A percentile compares a stretch with the other conserved stretches of the same genome.
Evolutionary conservation across 1,140 invertebrate genomes (phyloP).

Genomic region (Aphaenogaster rudis): DNA sequence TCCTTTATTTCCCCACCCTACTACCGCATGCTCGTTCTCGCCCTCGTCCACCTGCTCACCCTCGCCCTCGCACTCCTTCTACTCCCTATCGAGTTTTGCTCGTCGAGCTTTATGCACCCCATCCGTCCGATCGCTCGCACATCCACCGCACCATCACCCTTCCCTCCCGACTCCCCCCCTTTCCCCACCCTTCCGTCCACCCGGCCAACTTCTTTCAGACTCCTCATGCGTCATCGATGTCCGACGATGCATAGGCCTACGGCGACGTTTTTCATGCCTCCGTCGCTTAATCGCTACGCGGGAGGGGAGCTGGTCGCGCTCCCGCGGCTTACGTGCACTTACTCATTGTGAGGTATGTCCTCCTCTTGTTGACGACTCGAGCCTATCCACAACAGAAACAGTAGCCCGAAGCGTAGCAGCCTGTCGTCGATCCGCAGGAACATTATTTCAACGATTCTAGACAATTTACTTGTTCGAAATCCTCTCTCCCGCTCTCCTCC

Average conservation of each 20-base stretch:
- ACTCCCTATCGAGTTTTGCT: constrained; percentile 52
- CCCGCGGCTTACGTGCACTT: constrained; percentile 84
- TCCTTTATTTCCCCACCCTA: constrained; percentile 18
- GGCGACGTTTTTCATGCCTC: background rate
- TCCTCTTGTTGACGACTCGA: constrained; percentile 90
- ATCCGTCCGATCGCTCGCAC: constrained; percentile 52
- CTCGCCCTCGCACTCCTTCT: constrained; percentile 11
- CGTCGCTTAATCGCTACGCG: constrained; percentile 4
- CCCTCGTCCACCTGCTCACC: constrained; percentile 1
- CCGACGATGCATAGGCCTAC: background rate
- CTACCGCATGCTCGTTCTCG: constrained; percentile 9
- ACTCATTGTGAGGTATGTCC: constrained; percentile 95
- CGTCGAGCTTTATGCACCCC: constrained; percentile 57
- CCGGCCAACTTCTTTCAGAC: background rate
- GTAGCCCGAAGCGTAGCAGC: constrained; percentile 78
- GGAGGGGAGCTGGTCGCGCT: background rate
- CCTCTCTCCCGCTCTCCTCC: background rate
- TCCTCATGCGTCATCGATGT: constrained; percentile 34
- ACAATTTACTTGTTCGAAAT: constrained; percentile 45
- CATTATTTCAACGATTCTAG: constrained; percentile 67
- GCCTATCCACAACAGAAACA: constrained; percentile 81
- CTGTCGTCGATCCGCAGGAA: constrained; percentile 66
- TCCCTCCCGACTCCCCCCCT: background rate
- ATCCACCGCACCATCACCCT: constrained; percentile 33
- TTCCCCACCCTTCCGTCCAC: background rate